phyloP scores from a whole-genome alignment of 1,140 invertebrate species.

The Whitmania pigra region DNA sequence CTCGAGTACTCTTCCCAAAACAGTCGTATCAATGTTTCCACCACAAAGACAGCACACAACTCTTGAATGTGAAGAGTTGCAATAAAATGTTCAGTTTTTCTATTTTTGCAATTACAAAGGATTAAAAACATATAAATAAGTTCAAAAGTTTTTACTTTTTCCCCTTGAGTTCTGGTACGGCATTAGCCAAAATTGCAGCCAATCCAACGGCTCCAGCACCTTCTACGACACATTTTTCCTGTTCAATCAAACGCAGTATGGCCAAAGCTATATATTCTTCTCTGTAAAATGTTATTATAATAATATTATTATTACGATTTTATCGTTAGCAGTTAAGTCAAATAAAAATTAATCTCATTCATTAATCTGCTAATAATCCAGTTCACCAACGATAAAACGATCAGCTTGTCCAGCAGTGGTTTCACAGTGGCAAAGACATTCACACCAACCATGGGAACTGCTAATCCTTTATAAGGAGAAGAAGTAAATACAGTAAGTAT shows the following conservation, averaged over 20 bases:
- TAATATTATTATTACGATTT: conserved; percentile 12
- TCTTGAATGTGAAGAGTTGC: conserved; percentile 40
- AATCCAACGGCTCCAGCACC: conserved; percentile 73
- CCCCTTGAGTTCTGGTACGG: conserved; percentile 65
- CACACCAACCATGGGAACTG: conserved; percentile 73
- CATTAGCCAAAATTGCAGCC: conserved; percentile 69
- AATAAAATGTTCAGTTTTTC: neutral
- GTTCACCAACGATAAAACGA: conserved; percentile 34
- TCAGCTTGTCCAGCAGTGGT: conserved; percentile 67
- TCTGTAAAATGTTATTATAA: conserved; percentile 28
- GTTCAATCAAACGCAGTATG: conserved; percentile 70
- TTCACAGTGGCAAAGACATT: conserved; percentile 70
- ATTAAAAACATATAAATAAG: neutral
- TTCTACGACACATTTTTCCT: conserved; percentile 84
- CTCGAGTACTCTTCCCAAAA: conserved; percentile 73
- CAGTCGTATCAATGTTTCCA: conserved; percentile 84
- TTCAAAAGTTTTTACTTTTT: conserved; percentile 54
- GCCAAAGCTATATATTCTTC: conserved; percentile 65
- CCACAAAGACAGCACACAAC: conserved; percentile 72
- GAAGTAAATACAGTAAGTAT: neutral
- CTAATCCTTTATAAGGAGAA: conserved; percentile 48
- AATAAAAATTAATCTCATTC: neutral
- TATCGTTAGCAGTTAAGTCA: neutral
- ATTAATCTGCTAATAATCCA: neutral
- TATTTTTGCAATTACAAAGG: neutral